Base-by-base conservation (phyloP, 2,797 vertebrate species). In the Sebastolobus alascanus region DNA sequence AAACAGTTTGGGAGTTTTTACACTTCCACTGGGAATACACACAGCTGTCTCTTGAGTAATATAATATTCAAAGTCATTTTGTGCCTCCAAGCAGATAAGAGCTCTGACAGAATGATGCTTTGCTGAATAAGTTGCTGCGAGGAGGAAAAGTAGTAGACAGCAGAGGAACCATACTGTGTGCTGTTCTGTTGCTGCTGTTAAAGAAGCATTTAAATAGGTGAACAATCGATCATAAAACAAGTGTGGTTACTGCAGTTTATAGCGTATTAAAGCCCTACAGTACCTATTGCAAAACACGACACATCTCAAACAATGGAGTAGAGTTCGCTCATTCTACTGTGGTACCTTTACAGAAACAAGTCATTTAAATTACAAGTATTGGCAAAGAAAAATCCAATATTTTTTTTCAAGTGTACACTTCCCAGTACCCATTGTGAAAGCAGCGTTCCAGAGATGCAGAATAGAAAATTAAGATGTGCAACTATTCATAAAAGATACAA, bases 21-120 rank as follows among this genome's bases (percentile, higher is more conserved):
- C 65, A 18, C 55, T 43, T 63, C 64, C 12, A 8, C 14, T 55
- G 63, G 68, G 64, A 72, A 75, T n/a, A 37, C 66, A 68, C 4
- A 22, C 37, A 73, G 63, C 18, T 10, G 55, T 60, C 69, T 72
- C 61, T 27, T 25, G 33, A 66, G 66, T 54, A 59, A 72, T 66
- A 33, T 1, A 50, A 60, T 55, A 77, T 74, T 77, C 61, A 67
- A 22, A 77, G 31, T 80, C 22, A 68, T 59, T 58, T 25, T 31
- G 55, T 83, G 82, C 46, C 43, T 75, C 52, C 4, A 33, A 59
- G 65, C 54, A 35, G 67, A 68, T 56, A 14, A 52, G 55, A 77
- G 65, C 29, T 29, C 29, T 33, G 27, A 55, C 50, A 75, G 55
- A 52, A 70, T 33, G 20, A 60, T 11, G 22, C 52, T 75, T 63